Evolutionary conservation across 2,113 vertebrate genomes (phyloP).

Genomic region (Channa argus): DNA sequence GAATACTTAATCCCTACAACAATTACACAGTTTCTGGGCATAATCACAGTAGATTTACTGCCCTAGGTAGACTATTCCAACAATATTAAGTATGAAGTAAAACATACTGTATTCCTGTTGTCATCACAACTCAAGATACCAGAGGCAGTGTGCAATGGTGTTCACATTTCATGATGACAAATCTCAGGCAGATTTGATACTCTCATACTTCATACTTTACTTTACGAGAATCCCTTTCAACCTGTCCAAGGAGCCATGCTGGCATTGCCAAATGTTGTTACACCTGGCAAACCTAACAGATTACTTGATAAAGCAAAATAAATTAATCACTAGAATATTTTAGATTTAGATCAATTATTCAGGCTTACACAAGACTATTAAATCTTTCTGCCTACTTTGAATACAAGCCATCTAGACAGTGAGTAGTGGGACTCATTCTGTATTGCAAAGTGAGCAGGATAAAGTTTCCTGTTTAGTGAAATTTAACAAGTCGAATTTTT

Average conservation of each 20-base stretch:
- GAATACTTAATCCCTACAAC: constrained; percentile 46
- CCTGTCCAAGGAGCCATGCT: constrained; percentile 35
- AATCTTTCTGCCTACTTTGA: constrained; percentile 32
- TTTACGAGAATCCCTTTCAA: constrained; percentile 64
- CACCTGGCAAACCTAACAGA: constrained; percentile 50
- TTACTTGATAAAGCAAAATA: constrained; percentile 61
- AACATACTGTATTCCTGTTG: constrained; percentile 56
- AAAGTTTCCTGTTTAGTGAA: constrained; percentile 17
- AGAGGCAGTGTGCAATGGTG: constrained; percentile 49
- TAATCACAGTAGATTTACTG: constrained; percentile 40
- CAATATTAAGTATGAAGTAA: constrained; percentile 56
- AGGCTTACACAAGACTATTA: constrained; percentile 43
- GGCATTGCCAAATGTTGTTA: constrained; percentile 29
- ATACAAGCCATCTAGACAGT: constrained; percentile 8
- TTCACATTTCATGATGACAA: constrained; percentile 64
- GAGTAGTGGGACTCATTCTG: background rate
- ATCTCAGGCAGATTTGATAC: constrained; percentile 54
- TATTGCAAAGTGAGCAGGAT: background rate
- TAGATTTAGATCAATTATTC: constrained; percentile 51
- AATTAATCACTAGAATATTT: constrained; percentile 57
- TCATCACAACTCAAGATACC: constrained; percentile 64
- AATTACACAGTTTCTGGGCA: constrained; percentile 59
- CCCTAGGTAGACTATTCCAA: constrained; percentile 38
- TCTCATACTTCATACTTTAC: constrained; percentile 31
- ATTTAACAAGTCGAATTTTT: constrained; percentile 5